phyloP scores from a whole-genome alignment of 1,140 invertebrate genomes.

The Drosophila ironensis region DNA sequence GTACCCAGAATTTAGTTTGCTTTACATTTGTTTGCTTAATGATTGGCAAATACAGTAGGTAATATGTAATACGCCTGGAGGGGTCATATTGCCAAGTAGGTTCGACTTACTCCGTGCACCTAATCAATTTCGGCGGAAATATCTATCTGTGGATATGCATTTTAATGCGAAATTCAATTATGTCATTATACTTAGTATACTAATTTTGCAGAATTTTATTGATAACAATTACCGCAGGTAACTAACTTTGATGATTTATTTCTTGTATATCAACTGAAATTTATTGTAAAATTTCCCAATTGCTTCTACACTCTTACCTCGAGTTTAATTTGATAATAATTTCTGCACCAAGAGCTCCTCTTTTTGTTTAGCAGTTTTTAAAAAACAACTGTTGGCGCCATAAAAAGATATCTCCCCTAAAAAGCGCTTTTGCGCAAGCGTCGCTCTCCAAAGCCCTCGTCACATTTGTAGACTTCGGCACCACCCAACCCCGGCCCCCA shows the following conservation, averaged over 20 bases:
- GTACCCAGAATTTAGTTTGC: conserved; percentile 10
- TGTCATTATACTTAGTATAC: too few species aligned
- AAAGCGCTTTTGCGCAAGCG: conserved; percentile 49
- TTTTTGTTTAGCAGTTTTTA: conserved; percentile 1
- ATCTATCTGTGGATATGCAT: neutral
- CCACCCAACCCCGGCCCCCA: neutral
- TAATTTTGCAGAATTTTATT: too few species aligned
- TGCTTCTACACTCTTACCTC: neutral
- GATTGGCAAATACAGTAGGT: conserved; percentile 1
- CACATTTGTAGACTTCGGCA: conserved; percentile 51
- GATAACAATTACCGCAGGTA: too few species aligned
- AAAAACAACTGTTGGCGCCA: conserved; percentile 49
- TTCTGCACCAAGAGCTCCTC: too few species aligned
- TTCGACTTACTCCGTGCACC: neutral
- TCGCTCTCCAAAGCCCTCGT: conserved; percentile 44
- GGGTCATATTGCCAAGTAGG: neutral
- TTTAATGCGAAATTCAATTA: neutral
- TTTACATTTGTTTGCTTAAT: conserved; percentile 1
- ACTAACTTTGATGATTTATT: too few species aligned
- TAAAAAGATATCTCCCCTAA: neutral
- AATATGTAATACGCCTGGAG: neutral
- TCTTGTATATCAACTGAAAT: too few species aligned
- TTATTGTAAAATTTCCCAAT: too few species aligned
- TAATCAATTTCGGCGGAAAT: neutral
- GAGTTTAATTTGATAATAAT: neutral